These are phyloP conservation scores for Clarias macrocephalus DNA, from an alignment of 2,113 vertebrate genomes.

Conservation along the genomic window DNA sequence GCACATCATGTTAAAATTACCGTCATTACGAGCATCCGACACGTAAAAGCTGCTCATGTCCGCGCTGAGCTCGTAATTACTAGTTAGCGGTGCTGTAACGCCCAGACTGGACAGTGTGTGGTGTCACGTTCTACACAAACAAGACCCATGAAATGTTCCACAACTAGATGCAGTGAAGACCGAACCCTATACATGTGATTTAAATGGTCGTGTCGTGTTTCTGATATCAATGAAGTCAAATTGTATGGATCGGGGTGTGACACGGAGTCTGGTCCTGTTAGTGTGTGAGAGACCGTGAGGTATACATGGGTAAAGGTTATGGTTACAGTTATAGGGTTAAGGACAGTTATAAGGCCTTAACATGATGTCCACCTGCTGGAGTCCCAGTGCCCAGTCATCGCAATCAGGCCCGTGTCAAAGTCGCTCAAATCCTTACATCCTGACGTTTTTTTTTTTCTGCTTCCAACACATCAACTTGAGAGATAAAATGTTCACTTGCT, in stretches of 20 bases:
- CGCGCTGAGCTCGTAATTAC: neutral
- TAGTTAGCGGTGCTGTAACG: neutral
- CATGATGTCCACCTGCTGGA: no score
- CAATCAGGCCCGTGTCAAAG: no score
- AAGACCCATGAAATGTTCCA: neutral
- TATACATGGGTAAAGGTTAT: no score
- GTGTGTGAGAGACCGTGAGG: neutral
- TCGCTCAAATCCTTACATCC: no score
- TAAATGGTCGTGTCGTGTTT: neutral
- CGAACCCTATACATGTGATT: neutral
- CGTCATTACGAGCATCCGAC: conserved; percentile 20
- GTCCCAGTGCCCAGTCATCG: no score
- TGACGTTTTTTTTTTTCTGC: no score
- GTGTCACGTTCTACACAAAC: neutral
- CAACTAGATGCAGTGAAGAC: neutral
- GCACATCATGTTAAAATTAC: conserved; percentile 8
- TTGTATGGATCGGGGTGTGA: neutral
- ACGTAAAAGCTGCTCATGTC: neutral
- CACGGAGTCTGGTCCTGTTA: neutral
- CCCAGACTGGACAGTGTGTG: neutral
- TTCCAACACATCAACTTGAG: no score
- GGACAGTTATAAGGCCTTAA: no score
- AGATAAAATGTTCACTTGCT: no score
- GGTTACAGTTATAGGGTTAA: neutral
- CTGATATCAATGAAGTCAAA: neutral